phyloP scores from a whole-genome alignment of 64 coral and sea anemone species.

The Dendrophyllia cribrosa region DNA sequence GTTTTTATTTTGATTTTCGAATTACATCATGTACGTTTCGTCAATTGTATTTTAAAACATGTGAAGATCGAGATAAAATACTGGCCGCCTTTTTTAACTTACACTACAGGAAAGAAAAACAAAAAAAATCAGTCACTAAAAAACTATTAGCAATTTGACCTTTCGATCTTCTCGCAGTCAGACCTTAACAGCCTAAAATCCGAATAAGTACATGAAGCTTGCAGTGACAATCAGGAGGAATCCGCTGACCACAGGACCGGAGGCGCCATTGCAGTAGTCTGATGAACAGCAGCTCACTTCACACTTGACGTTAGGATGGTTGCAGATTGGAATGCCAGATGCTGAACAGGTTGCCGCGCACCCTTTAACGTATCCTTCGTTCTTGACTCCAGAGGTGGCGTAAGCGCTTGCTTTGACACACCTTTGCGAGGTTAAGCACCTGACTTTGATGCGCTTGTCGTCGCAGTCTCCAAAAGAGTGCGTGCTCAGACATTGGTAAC shows the following conservation, averaged over 20 bases:
- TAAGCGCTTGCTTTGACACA: background rate
- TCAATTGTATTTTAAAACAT: too few species aligned
- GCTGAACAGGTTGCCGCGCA: background rate
- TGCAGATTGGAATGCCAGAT: background rate
- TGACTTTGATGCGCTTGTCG: background rate
- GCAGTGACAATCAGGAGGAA: background rate
- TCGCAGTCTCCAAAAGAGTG: background rate
- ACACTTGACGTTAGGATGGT: background rate
- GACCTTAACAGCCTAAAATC: background rate
- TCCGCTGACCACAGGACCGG: background rate
- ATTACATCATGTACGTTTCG: too few species aligned
- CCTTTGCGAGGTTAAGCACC: background rate
- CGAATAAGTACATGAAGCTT: background rate
- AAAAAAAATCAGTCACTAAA: too few species aligned
- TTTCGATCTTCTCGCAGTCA: too few species aligned
- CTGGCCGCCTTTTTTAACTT: too few species aligned
- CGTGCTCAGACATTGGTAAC: background rate
- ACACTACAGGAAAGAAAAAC: background rate
- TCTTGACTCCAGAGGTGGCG: background rate
- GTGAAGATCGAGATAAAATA: too few species aligned
- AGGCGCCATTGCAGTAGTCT: background rate
- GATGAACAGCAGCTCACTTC: background rate
- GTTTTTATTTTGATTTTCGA: too few species aligned
- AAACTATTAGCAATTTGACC: too few species aligned
- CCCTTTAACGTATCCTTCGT: background rate